These are phyloP conservation scores for Mobula birostris DNA, from an alignment of 2,113 vertebrate species.

Conservation along the genomic window DNA sequence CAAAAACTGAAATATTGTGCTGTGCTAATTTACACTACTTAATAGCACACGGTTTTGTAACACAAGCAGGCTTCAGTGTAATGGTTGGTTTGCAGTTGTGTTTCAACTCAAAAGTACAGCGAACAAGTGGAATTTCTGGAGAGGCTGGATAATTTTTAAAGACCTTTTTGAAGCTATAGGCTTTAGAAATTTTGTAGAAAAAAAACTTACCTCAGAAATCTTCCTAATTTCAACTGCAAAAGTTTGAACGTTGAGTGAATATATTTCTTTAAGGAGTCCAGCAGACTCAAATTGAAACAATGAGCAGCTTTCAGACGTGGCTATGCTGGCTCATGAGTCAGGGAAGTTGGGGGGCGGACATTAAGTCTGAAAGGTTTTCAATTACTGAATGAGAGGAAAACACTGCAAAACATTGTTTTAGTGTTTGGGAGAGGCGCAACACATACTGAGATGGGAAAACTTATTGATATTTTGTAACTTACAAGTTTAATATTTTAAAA, in stretches of 20 bases:
- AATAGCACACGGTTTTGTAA: too few relatives aligned
- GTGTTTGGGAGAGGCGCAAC: not conserved
- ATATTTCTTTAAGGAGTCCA: not conserved
- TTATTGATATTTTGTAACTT: not conserved
- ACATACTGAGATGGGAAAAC: not conserved
- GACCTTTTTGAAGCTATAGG: not conserved
- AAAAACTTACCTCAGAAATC: constrained; percentile 18
- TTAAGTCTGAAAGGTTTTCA: constrained; percentile 29
- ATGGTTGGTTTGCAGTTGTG: not conserved
- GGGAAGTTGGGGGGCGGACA: constrained; percentile 33
- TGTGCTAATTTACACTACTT: not conserved
- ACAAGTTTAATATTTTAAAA: not conserved
- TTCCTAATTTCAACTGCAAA: constrained; percentile 8
- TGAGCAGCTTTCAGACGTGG: constrained; percentile 37
- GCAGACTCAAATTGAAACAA: constrained; percentile 31
- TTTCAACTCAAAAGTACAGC: not conserved
- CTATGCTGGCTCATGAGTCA: not conserved
- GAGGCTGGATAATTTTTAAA: not conserved
- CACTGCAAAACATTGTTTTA: constrained; percentile 36
- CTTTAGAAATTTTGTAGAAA: not conserved
- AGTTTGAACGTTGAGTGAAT: not conserved
- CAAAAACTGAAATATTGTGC: not conserved
- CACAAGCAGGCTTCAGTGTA: not conserved
- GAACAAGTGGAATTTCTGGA: not conserved
- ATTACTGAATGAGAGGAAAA: constrained; percentile 30